phyloP scores from a whole-genome alignment of 2,113 vertebrate genomes.

The Climacteris rufus region DNA sequence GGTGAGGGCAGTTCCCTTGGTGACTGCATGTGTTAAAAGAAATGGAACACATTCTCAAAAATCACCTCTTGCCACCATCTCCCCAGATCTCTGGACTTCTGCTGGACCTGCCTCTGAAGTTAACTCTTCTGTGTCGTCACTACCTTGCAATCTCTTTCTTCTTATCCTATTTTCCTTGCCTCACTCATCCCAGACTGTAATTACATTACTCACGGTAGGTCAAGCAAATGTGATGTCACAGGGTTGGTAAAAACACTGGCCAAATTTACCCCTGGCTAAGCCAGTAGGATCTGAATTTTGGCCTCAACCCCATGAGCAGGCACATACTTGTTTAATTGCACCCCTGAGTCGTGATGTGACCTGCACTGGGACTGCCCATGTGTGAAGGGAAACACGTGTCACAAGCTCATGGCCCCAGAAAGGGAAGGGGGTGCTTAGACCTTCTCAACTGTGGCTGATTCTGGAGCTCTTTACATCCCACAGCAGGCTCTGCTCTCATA shows the following conservation, averaged over 20 bases:
- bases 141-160: neutral
- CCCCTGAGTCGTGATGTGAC: neutral
- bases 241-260: neutral
- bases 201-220: constrained; percentile 28
- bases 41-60: neutral
- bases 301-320: neutral
- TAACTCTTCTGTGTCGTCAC: neutral
- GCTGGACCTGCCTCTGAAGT: neutral
- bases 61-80: neutral
- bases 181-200: neutral
- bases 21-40: neutral
- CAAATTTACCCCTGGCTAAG: constrained; percentile 26
- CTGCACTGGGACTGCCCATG: neutral
- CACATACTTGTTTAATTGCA: constrained; percentile 39
- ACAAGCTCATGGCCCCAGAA: neutral
- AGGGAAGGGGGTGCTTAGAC: neutral
- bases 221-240: constrained; percentile 24
- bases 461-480: neutral
- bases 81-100: neutral
- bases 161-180: neutral
- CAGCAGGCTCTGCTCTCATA: neutral
- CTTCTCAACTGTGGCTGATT: neutral
- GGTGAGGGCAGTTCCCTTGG: neutral
- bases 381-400: constrained; percentile 18
- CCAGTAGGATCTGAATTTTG: constrained; percentile 53